Evolutionary conservation across 2,113 vertebrate genomes (phyloP).

Genomic region (Pagrus major): DNA sequence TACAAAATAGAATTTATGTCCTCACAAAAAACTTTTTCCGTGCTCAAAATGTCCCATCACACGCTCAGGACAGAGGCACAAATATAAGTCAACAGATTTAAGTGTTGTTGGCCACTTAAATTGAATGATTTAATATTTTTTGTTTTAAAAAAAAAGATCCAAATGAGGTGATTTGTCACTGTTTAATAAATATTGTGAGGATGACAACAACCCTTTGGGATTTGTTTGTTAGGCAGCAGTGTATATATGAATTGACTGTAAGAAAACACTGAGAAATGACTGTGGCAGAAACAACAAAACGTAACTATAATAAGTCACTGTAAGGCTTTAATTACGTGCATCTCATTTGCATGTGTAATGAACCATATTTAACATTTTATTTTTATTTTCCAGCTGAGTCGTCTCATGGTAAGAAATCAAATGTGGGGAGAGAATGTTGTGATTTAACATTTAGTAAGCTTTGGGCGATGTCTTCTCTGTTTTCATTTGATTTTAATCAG

Average conservation of each 20-base stretch:
- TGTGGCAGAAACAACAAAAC: slow-evolving; percentile 22
- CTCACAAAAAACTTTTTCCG: not conserved
- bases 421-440: slow-evolving; percentile 38
- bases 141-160: not conserved
- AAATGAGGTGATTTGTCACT: not conserved
- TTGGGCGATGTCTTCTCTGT: slow-evolving; percentile 63
- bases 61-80: not conserved
- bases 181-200: not conserved
- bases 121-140: not conserved
- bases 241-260: not conserved
- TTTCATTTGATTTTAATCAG: slow-evolving; percentile 81
- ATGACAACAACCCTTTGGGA: not conserved
- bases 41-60: not conserved
- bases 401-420: slow-evolving; percentile 25
- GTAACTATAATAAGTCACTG: slow-evolving; percentile 17
- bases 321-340: slow-evolving; percentile 36
- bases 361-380: slow-evolving; percentile 47
- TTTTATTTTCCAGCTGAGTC: slow-evolving; percentile 59
- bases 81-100: not conserved
- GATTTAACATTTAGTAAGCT: slow-evolving; percentile 65
- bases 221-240: not conserved
- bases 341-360: slow-evolving; percentile 49
- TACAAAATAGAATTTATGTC: not conserved
- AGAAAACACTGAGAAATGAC: not conserved
- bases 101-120: not conserved